A percentile compares a stretch with the other conserved stretches of the same genome.
These are phyloP conservation scores for Melieria crassipennis DNA, from an alignment of 2,888 invertebrate genomes.

Conservation along the genomic window DNA sequence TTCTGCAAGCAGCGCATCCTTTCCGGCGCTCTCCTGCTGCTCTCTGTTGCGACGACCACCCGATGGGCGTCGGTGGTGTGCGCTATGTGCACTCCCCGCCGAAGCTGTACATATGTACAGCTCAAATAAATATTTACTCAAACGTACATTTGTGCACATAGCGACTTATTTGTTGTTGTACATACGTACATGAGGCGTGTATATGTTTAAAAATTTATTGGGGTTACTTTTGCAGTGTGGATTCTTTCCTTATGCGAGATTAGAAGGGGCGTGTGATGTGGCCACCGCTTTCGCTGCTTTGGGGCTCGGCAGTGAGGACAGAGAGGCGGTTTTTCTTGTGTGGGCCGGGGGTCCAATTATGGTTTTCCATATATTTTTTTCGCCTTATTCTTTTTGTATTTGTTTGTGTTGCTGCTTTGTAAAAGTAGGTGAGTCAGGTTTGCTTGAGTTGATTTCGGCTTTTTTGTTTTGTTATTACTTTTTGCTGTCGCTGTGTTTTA, in stretches of 20 bases:
- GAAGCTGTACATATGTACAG: not conserved
- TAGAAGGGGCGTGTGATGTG: not conserved
- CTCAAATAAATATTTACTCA: not conserved
- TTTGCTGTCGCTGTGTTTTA: constrained; percentile 3
- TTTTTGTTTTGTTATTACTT: constrained; percentile 5
- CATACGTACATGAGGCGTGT: not conserved
- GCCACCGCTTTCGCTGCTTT: no score
- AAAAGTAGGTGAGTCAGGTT: not conserved
- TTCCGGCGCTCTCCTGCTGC: no score
- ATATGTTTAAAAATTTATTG: constrained; percentile 23
- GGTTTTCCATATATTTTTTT: no score
- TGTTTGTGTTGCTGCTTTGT: no score
- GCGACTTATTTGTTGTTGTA: constrained; percentile 1
- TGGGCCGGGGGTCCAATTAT: no score
- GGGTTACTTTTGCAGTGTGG: constrained; percentile 27
- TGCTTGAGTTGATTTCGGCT: constrained; percentile 8
- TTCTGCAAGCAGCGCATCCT: not conserved
- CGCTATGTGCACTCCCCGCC: no score
- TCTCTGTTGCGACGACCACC: no score
- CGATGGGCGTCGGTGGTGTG: no score
- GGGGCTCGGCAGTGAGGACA: no score
- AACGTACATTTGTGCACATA: not conserved
- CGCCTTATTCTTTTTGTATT: no score
- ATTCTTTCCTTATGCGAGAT: not conserved
- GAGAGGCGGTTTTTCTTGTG: no score